phyloP scores from a whole-genome alignment of 2,113 vertebrate species.

The Mesocricetus auratus region DNA sequence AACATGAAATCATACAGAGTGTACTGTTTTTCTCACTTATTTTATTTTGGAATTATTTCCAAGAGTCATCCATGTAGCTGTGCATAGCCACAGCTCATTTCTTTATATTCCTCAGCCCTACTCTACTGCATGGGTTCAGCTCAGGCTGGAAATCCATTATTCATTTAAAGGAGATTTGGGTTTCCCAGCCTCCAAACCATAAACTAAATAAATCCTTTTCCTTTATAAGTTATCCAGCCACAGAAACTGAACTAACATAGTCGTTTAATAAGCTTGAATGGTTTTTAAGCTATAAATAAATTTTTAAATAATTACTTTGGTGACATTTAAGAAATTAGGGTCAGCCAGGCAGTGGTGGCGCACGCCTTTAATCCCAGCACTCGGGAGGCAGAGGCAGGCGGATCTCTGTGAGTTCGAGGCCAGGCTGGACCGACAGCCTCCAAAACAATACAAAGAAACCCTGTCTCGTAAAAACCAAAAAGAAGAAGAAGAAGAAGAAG shows the following conservation, averaged over 20 bases:
- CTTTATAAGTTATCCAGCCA: neutral
- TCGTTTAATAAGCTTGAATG: neutral
- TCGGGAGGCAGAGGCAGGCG: too few species aligned
- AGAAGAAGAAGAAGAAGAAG: too few species aligned
- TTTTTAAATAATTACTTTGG: conserved; percentile 14
- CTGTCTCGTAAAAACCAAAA: too few species aligned
- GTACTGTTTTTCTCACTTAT: neutral
- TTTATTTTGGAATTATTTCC: conserved; percentile 4
- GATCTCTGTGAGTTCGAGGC: too few species aligned
- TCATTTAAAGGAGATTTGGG: neutral
- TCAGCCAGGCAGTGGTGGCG: too few species aligned
- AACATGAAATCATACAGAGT: neutral
- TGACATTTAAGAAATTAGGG: neutral
- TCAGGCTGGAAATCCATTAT: neutral
- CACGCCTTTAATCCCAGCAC: too few species aligned
- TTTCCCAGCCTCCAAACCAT: neutral
- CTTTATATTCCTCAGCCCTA: neutral
- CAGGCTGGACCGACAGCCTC: too few species aligned
- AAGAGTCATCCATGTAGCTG: neutral
- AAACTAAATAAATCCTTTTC: neutral
- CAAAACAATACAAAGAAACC: too few species aligned
- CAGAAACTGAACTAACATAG: neutral
- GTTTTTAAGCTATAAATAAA: neutral
- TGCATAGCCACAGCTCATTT: neutral
- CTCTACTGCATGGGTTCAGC: neutral